A percentile compares a stretch with the other conserved stretches of the same genome.
Conservation (phyloP, 2,888 invertebrate genomes). For the Stenodema calcarata region DNA sequence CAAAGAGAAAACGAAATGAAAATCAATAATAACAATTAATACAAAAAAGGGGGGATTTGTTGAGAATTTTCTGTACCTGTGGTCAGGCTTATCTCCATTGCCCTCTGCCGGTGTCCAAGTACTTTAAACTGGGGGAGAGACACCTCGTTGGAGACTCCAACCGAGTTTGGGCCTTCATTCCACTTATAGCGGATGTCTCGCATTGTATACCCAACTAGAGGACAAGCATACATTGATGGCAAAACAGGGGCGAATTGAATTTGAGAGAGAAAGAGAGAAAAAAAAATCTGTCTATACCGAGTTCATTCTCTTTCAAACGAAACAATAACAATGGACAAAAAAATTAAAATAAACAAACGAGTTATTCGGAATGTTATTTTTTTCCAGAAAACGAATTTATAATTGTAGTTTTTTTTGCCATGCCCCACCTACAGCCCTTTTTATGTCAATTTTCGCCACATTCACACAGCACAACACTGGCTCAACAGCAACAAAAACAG, state of each 20-base stretch:
- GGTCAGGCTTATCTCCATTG: conserved; percentile 94
- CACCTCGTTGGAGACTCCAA: conserved; percentile 94
- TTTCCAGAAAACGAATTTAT: background rate
- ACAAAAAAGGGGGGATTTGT: conserved; percentile 32
- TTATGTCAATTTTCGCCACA: conserved; percentile 2
- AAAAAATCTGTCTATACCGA: background rate
- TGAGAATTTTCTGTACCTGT: conserved; percentile 73
- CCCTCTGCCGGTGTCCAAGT: conserved; percentile 93
- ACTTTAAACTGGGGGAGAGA: conserved; percentile 98
- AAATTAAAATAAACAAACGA: background rate
- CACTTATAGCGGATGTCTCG: conserved; percentile 96
- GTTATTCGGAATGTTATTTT: background rate
- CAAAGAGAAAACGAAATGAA: background rate
- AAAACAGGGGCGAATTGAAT: conserved; percentile 30
- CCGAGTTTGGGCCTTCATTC: conserved; percentile 94
- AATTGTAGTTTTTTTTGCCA: conserved; percentile 21
- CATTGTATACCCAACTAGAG: conserved; percentile 94
- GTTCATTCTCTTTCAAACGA: background rate
- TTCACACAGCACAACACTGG: conserved; percentile 45
- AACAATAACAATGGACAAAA: background rate
- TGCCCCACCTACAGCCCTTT: conserved; percentile 50
- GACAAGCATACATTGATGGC: conserved; percentile 43
- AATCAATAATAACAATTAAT: background rate
- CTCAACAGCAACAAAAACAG: conserved; percentile 36
- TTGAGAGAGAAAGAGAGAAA: background rate